phyloP scores from a whole-genome alignment of 2,888 invertebrate genomes.

The Ornithoptera priamus region DNA sequence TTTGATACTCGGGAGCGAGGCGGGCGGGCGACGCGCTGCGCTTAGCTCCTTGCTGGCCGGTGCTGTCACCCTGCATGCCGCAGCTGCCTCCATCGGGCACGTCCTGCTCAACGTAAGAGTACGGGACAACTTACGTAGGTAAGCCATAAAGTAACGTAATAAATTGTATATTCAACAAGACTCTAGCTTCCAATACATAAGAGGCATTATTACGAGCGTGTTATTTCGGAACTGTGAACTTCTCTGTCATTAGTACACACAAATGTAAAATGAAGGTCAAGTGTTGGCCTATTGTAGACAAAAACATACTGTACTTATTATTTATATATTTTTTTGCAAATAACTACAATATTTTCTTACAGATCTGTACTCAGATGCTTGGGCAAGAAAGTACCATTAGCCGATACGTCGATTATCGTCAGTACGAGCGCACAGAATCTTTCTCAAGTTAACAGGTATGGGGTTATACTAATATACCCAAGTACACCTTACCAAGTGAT shows the following conservation, averaged over 20 bases:
- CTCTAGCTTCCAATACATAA: too few species aligned
- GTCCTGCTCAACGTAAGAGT: slow-evolving; percentile 93
- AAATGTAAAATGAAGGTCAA: too few species aligned
- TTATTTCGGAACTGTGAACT: too few species aligned
- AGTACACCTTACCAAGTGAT: not conserved
- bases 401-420: slow-evolving; percentile 87
- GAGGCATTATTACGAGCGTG: too few species aligned
- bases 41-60: slow-evolving; percentile 89
- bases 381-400: slow-evolving; percentile 89
- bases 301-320: not conserved
- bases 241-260: too few species aligned
- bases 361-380: slow-evolving; percentile 86
- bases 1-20: slow-evolving; percentile 81
- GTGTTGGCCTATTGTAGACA: too few species aligned
- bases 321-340: not conserved
- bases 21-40: slow-evolving; percentile 82
- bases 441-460: slow-evolving; percentile 76
- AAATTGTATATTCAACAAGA: too few species aligned
- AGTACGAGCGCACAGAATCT: slow-evolving; percentile 89
- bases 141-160: too few species aligned
- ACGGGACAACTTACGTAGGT: slow-evolving; percentile 84
- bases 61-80: slow-evolving; percentile 88
- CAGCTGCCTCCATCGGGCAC: slow-evolving; percentile 91
- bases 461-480: not conserved
- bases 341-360: slow-evolving; percentile 44